A percentile compares a stretch with the other conserved stretches of the same genome.
Conservation (phyloP, 2,113 vertebrate species). For the Charina bottae region DNA sequence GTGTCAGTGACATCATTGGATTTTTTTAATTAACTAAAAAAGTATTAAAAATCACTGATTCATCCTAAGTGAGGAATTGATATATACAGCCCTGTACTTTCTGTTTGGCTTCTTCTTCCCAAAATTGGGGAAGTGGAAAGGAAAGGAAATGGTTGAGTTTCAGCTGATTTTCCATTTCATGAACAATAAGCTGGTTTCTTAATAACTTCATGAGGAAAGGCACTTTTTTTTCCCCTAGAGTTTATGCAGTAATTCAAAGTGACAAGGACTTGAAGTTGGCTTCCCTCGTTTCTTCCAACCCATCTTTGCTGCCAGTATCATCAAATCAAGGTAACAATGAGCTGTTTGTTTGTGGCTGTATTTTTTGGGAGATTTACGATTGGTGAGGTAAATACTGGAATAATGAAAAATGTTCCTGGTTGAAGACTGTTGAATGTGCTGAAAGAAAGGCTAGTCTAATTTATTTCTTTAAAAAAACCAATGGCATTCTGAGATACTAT, state of each 20-base stretch:
- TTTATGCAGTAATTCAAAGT: slow-evolving; percentile 39
- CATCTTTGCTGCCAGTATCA: background rate
- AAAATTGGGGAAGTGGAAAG: slow-evolving; percentile 37
- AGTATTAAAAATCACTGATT: background rate
- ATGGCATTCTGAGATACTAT: background rate
- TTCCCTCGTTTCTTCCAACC: background rate
- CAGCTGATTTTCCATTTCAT: slow-evolving; percentile 32
- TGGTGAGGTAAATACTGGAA: background rate
- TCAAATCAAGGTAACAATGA: background rate
- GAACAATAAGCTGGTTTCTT: slow-evolving; percentile 60
- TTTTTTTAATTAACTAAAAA: slow-evolving; percentile 19
- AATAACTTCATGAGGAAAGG: slow-evolving; percentile 45
- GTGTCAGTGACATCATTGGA: background rate
- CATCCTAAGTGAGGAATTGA: background rate
- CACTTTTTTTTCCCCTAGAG: slow-evolving; percentile 31
- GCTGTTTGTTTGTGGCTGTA: background rate
- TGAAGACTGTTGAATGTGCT: background rate
- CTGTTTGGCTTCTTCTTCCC: slow-evolving; percentile 27
- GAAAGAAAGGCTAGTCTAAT: background rate
- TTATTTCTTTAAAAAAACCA: background rate
- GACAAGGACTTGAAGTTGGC: slow-evolving; percentile 26
- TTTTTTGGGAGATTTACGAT: background rate
- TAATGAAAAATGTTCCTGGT: background rate
- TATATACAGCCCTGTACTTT: background rate
- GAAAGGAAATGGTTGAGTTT: slow-evolving; percentile 26